Evolutionary conservation across 2,888 invertebrate genomes (phyloP).

Genomic region (Phorcus lineatus): DNA sequence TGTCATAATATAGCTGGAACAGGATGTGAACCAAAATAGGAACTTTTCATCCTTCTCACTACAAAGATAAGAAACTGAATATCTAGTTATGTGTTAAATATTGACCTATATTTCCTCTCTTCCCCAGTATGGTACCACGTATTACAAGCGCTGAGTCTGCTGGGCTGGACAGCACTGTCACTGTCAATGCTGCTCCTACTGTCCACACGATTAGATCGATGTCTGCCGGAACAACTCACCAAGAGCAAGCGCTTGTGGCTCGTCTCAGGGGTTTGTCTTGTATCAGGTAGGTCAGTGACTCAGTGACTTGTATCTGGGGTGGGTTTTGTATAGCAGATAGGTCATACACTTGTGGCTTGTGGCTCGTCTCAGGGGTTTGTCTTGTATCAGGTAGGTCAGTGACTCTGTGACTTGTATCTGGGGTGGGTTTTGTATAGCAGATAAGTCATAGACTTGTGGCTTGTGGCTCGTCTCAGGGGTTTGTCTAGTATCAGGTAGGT

Average conservation of each 20-base stretch:
- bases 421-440: too few species aligned
- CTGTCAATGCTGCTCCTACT: constrained; percentile 41
- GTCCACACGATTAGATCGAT: constrained; percentile 35
- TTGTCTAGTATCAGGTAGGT: constrained; percentile 44
- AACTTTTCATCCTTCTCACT: too few species aligned
- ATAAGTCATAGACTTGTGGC: too few species aligned
- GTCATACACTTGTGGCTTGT: too few species aligned
- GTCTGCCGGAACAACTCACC: constrained; percentile 32
- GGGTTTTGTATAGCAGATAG: too few species aligned
- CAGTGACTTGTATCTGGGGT: too few species aligned
- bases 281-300: constrained; percentile 38
- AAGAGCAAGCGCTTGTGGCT: constrained; percentile 34
- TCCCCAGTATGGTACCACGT: constrained; percentile 52
- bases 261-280: constrained; percentile 42
- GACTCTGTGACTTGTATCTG: too few species aligned
- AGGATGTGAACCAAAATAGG: too few species aligned
- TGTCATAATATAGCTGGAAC: too few species aligned
- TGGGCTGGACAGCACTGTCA: constrained; percentile 42
- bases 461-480: constrained; percentile 40
- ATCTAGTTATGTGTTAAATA: background rate
- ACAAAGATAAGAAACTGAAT: too few species aligned
- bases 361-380: constrained; percentile 42
- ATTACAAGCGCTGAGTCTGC: constrained; percentile 44
- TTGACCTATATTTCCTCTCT: background rate
- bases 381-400: constrained; percentile 40